Evolutionary conservation across 2,797 vertebrate species (phyloP), one percentile per base, ranked within the genome.

Genomic region (Pogoniulus pusillus): DNA sequence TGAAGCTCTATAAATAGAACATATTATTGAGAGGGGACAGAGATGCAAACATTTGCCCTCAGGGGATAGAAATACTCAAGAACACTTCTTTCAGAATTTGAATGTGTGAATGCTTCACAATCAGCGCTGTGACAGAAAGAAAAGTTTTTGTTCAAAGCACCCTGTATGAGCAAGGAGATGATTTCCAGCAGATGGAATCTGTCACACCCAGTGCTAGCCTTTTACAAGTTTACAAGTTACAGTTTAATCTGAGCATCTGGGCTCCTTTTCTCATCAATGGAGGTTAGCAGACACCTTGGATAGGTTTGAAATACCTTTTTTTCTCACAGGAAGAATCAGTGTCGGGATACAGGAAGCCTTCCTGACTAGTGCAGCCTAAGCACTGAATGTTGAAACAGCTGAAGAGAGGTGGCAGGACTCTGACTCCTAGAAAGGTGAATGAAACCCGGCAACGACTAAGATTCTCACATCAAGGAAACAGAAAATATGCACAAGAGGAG

Each of bases 1-100:
- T 35, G 74, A 92, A 49, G 70, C 15, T 90, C 91, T 91, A 91
- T 85, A 95, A 96, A 92, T 94, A 94, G 91, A 94, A 93, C n/a
- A 58, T 64, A 54, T 23, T 58, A 89, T 64, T 75, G 30, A 7
- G 49, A 82, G 3, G 16, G 51, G 55, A 55, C 19, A 86, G 62
- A 51, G 92, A 81, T 68, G 41, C 49, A 87, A 54, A 35, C 70
- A 32, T 79, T 93, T 77, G 73, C 49, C 83, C 77, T 77, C 62
- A 53, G 30, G 54, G 13, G 62, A 77, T 43, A 74, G 57, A 90
- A 62, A 80, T 23, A 51, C 47, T 85, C 27, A 49, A 77, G 72
- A 93, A 78, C 16, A 16, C 18, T 87, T 70, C 30, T 51, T 91
- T 92, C 74, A 84, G 45, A 13, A 58, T 59, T 49, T 76, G n/a